Conservation (phyloP, 2,113 vertebrate genomes). For the Cygnus atratus region DNA sequence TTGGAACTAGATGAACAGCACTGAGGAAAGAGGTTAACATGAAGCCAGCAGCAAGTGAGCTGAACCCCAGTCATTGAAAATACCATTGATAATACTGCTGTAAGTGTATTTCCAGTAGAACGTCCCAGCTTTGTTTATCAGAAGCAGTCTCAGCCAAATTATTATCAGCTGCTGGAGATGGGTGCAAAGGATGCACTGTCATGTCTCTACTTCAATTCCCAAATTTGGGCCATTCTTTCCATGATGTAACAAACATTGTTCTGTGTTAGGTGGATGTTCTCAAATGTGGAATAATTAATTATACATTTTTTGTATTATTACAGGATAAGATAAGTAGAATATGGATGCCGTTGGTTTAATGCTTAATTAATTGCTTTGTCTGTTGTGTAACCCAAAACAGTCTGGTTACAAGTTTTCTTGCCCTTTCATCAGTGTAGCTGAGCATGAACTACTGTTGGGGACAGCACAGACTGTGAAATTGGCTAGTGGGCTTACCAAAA, state of each 20-base stretch:
- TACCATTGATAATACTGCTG: slow-evolving; percentile 13
- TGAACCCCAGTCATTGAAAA: slow-evolving; percentile 49
- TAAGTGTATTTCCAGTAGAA: slow-evolving; percentile 48
- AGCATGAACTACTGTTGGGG: background rate
- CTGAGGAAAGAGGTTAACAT: background rate
- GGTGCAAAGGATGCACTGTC: slow-evolving; percentile 51
- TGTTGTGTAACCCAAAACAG: background rate
- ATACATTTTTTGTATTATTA: background rate
- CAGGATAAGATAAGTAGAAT: background rate
- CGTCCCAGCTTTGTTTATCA: slow-evolving; percentile 54
- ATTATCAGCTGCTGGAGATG: slow-evolving; percentile 61
- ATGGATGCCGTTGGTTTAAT: background rate
- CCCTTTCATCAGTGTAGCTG: background rate
- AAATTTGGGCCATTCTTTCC: slow-evolving; percentile 42
- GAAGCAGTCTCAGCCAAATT: slow-evolving; percentile 11
- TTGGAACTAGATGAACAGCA: slow-evolving; percentile 22
- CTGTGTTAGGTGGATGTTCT: background rate
- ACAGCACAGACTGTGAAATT: background rate
- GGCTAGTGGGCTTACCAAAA: background rate
- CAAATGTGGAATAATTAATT: background rate
- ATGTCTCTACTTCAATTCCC: slow-evolving; percentile 24
- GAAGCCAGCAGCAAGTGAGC: slow-evolving; percentile 43
- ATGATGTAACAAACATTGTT: background rate
- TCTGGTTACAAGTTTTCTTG: background rate
- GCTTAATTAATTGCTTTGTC: background rate